A percentile compares a stretch with the other conserved stretches of the same genome.
Evolutionary conservation across 2,888 invertebrate species (phyloP).

Genomic region (Drosophila meridionalis): DNA sequence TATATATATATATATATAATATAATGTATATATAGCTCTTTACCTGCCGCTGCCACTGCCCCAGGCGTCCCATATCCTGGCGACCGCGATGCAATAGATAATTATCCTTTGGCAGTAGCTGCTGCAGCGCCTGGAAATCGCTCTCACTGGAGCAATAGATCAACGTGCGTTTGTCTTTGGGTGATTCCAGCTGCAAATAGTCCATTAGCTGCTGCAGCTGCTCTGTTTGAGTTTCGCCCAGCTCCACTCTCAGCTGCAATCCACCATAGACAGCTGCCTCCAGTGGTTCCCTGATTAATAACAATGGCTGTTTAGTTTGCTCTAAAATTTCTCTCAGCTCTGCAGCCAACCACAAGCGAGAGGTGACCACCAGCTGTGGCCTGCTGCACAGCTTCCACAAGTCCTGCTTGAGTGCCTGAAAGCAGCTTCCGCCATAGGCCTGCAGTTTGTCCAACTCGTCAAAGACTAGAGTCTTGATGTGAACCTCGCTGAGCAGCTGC

Average conservation of each 20-base stretch:
- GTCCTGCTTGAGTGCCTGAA: neutral
- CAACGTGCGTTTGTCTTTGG: neutral
- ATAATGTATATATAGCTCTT: neutral
- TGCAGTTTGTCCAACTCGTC: slow-evolving; percentile 9
- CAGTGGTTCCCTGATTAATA: neutral
- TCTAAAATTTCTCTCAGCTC: neutral
- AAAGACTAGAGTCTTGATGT: neutral
- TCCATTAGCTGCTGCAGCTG: slow-evolving; percentile 11
- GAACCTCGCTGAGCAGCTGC: neutral
- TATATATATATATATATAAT: neutral
- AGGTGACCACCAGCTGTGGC: slow-evolving; percentile 3
- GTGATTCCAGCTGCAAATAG: neutral
- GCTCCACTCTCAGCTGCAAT: slow-evolving; percentile 1
- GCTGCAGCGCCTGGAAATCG: slow-evolving; percentile 5
- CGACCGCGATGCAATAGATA: slow-evolving; percentile 8
- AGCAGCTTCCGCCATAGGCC: slow-evolving; percentile 6
- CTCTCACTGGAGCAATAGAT: neutral
- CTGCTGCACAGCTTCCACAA: neutral
- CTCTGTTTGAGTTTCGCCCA: neutral
- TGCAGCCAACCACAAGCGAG: slow-evolving; percentile 1
- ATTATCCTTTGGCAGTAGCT: neutral
- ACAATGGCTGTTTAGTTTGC: neutral
- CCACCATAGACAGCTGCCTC: slow-evolving; percentile 14
- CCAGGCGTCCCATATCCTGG: neutral
- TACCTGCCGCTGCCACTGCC: slow-evolving; percentile 4